Evolutionary conservation across 2,888 invertebrate species (phyloP).

Genomic region (Tortrix viridana): DNA sequence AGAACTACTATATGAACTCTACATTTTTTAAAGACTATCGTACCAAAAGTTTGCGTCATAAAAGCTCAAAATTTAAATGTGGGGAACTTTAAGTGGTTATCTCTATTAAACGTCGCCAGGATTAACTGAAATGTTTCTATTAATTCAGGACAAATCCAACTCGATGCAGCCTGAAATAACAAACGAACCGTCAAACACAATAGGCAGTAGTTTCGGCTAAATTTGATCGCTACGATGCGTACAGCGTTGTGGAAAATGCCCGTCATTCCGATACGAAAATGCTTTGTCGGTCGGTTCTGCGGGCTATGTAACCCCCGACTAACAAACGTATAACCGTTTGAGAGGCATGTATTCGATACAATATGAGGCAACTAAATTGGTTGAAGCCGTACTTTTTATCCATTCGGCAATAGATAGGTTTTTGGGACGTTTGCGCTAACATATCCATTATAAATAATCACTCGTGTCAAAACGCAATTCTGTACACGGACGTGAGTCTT

Average conservation of each 20-base stretch:
- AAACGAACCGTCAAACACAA: constrained; percentile 35
- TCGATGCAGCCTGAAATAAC: constrained; percentile 32
- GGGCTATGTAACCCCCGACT: constrained; percentile 12
- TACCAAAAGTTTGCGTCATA: neutral
- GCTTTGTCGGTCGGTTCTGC: constrained; percentile 30
- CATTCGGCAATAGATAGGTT: no score
- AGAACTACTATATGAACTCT: neutral
- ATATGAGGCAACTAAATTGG: no score
- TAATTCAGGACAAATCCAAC: constrained; percentile 34
- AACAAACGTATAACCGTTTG: neutral
- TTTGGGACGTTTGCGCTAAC: no score
- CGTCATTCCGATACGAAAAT: constrained; percentile 36
- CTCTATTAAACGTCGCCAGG: neutral
- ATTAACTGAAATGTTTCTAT: constrained; percentile 25
- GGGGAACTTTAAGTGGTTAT: neutral
- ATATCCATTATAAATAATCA: no score
- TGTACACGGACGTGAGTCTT: no score
- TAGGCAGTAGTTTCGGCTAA: constrained; percentile 35
- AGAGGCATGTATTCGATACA: neutral
- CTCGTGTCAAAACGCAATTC: no score
- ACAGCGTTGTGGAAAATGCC: constrained; percentile 35
- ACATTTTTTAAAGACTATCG: constrained; percentile 4
- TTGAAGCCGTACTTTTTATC: no score
- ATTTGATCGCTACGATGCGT: constrained; percentile 26
- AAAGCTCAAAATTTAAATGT: neutral